Conservation (phyloP, 2,888 invertebrate genomes). For the Pollenia labialis region DNA sequence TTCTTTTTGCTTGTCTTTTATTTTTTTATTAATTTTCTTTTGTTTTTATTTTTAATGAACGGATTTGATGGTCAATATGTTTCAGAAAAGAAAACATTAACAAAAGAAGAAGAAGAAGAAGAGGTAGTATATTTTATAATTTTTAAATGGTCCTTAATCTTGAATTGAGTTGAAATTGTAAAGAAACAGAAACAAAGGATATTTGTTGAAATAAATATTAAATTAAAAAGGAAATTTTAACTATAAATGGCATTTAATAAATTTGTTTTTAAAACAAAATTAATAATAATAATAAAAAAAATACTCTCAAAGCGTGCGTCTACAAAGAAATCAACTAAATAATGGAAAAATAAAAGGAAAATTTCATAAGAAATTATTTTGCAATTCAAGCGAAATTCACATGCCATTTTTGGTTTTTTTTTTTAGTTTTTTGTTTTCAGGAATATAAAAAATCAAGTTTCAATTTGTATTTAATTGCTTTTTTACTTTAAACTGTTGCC, state of each 20-base stretch:
- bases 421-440: conserved; percentile 32
- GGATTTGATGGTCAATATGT: conserved; percentile 73
- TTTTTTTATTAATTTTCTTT: conserved; percentile 52
- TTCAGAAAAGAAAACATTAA: conserved; percentile 66
- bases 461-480: conserved; percentile 18
- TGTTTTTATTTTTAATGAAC: conserved; percentile 62
- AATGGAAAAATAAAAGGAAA: conserved; percentile 43
- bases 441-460: conserved; percentile 44
- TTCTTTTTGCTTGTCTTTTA: conserved; percentile 76
- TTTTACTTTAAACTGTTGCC: conserved; percentile 33
- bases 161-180: conserved; percentile 55
- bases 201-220: conserved; percentile 23
- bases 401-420: conserved; percentile 76
- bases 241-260: conserved; percentile 53
- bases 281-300: conserved; percentile 26
- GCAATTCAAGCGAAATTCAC: conserved; percentile 80
- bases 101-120: conserved; percentile 10
- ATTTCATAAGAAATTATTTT: conserved; percentile 69
- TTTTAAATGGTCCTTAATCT: conserved; percentile 56
- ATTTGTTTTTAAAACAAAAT: conserved; percentile 1
- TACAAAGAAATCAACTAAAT: conserved; percentile 71
- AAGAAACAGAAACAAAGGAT: conserved; percentile 57
- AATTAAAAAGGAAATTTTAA: conserved; percentile 59
- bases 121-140: conserved; percentile 30
- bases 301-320: conserved; percentile 79